Conservation (phyloP, 1,140 invertebrate genomes). For the Ceratina calcarata region DNA sequence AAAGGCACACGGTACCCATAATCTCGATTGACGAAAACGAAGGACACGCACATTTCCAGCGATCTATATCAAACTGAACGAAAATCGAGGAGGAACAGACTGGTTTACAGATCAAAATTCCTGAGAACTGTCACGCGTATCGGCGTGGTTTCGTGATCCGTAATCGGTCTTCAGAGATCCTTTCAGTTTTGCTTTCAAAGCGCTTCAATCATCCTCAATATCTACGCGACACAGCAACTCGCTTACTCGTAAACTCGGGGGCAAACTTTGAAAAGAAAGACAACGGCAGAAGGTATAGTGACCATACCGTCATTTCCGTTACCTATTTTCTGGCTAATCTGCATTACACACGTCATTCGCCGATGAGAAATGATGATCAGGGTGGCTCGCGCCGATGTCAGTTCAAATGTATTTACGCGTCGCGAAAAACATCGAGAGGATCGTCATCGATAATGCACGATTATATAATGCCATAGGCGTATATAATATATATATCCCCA, state of each 20-base stretch:
- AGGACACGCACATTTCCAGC: not conserved
- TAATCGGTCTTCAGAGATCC: slow-evolving; percentile 2
- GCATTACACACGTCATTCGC: slow-evolving; percentile 4
- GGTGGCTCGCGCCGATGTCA: slow-evolving; percentile 15
- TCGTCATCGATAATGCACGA: slow-evolving; percentile 34
- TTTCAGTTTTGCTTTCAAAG: slow-evolving; percentile 32
- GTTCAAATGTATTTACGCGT: not conserved
- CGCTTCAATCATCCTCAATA: slow-evolving; percentile 22
- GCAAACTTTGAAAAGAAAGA: not conserved
- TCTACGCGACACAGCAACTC: slow-evolving; percentile 12
- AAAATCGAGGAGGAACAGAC: not conserved
- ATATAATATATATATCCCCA: slow-evolving; percentile 9
- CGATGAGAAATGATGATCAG: not conserved
- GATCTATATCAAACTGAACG: too few species aligned
- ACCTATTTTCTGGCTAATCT: slow-evolving; percentile 15
- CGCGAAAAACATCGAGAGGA: slow-evolving; percentile 9
- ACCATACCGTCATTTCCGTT: not conserved
- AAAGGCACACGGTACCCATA: not conserved
- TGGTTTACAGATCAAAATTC: not conserved
- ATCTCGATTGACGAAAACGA: slow-evolving; percentile 6
- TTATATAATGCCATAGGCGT: slow-evolving; percentile 18
- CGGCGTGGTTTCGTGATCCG: not conserved
- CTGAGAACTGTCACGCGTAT: not conserved
- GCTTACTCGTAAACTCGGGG: slow-evolving; percentile 9
- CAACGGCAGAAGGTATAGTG: not conserved